Base-by-base conservation (phyloP, 2,888 invertebrate genomes). In the Synergus gifuensis region DNA sequence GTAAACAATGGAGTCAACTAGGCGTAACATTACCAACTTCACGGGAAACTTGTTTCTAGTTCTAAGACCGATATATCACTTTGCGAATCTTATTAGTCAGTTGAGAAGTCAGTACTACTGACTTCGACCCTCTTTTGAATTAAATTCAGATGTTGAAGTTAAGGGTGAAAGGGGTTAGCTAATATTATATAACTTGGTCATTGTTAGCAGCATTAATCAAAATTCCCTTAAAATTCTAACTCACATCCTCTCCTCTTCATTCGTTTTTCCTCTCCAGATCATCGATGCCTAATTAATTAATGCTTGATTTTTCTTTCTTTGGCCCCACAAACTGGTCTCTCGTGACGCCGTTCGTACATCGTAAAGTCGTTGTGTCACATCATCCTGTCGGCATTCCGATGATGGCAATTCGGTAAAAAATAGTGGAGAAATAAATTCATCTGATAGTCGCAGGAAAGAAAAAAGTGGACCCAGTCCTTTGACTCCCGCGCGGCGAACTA, bases 11-110 rank as follows among this genome's bases (percentile, higher is more conserved):
- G 79, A 77, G 77, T 81, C 82, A 85, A 86, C 85, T 83, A 85
- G 83, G 83, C 83, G 85, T 82, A 85, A 87, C 82, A 85, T 83
- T 82, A 82, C 78, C 82, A 85, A 83, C 84, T 84, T 85, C 66
- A 82, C 85, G 83, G 82, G 76, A 79, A 69, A 69, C 67, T 69
- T 69, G 67, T 69, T 69, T 69, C 67, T 69, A 49, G 46, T 69
- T 16, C 46, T 49, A 8, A 69, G 28, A 69, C 67, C 78, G 66
- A 83, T 79, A 77, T 81, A 79, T 81, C 79, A 77, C 63, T 42
- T 67, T 46, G 16, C 5, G n/a, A 76, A 76, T 14, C n/a, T n/a
- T 28, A 28, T n/a, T 28, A 28, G 22, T 28, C 49, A 49, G 49
- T 16, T 49, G 4, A 49, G 5, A 14, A 49, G 14, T 46, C 46